Evolutionary conservation across 2,797 vertebrate genomes (phyloP), one percentile per base, ranked within the genome.

Genomic region (Lycodopsis pacificus): DNA sequence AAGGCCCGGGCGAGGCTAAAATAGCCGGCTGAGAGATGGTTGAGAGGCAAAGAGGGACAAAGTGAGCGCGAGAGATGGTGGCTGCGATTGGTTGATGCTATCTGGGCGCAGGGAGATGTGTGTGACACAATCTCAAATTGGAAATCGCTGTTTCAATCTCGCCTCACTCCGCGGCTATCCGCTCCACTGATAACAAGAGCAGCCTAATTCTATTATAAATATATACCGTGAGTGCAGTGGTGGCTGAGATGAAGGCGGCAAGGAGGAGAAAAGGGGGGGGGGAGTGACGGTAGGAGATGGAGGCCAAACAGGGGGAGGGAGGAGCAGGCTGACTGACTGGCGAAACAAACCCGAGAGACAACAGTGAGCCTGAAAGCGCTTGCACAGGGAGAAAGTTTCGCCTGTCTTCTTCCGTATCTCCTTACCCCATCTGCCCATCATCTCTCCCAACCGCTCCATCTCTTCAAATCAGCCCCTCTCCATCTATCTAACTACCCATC

Each of bases 101-200:
- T 96, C 94, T 86, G 83, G 62, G 92, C 83, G 65, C 79, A 82
- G 85, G 88, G 90, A 93, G 93, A 95, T 89, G 94, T 87, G 92
- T 93, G 94, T 93, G 94, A 95, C 95, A 96, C 94, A 94, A 96
- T 95, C 95, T 95, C 90, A 95, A 95, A 96, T 95, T 95, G 95
- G 92, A 96, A 96, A 96, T 96, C 95, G 89, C 93, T 93, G 94
- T 93, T 94, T 94, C 94, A 93, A 95, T 95, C 95, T 96, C 89
- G 84, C 92, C 88, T 92, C 94, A 94, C 94, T 95, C 92, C 1
- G 80, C 83, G 91, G 91, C 89, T 88, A 86, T 88, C 88, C 83
- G 87, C 86, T 90, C 83, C 71, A 54, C 91, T 81, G 94, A 95
- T 95, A 95, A 95, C 89, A 84, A 93, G 93, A 93, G 84, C 77